Conservation (phyloP, 2,888 invertebrate species). For the Trachelus troglodyta region DNA sequence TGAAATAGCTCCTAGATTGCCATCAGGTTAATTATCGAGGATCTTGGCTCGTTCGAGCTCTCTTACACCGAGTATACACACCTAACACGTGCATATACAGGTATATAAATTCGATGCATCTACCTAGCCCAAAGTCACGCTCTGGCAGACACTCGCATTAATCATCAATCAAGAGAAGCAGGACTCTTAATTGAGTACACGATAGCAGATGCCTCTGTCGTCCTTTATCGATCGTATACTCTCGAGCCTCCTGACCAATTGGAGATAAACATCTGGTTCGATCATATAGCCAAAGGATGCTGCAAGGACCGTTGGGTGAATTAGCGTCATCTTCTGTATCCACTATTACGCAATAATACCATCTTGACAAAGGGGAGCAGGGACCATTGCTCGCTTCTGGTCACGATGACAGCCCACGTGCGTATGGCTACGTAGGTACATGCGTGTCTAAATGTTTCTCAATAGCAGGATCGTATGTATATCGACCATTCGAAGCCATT, state of each 20-base stretch:
- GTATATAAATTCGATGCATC: background rate
- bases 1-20: background rate
- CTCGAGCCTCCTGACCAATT: background rate
- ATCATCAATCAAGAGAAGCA: background rate
- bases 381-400: background rate
- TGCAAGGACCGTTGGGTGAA: background rate
- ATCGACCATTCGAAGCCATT: too few species aligned
- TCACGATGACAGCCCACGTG: background rate
- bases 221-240: background rate
- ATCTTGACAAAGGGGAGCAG: background rate
- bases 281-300: background rate
- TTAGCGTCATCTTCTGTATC: background rate
- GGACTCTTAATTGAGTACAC: background rate
- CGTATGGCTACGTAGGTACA: background rate
- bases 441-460: background rate
- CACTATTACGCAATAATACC: background rate
- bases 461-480: too few species aligned
- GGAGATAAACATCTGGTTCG: background rate
- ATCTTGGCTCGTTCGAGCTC: background rate
- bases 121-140: background rate
- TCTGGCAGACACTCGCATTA: background rate
- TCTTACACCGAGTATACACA: background rate
- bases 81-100: background rate
- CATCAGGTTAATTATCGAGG: background rate
- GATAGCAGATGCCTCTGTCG: background rate